Base-by-base conservation (phyloP, 2,888 invertebrate species). In the Petrolisthes cinctipes region DNA sequence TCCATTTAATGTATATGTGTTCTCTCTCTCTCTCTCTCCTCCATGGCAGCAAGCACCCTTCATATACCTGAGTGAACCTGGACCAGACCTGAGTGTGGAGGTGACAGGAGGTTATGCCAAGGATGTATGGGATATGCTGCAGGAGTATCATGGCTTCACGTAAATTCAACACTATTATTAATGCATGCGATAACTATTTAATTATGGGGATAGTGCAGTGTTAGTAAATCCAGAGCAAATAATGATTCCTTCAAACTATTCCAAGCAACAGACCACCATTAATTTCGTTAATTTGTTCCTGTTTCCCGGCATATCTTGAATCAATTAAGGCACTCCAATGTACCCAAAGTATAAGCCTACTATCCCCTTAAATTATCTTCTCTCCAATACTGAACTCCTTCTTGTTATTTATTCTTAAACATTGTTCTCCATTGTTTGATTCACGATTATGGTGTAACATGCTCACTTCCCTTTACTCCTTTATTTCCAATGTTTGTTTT, bases 121-220 rank as follows among this genome's bases (percentile, higher is more conserved):
- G 54, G 85, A 88, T 17, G 85, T 85, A 7, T 88, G 88, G 88
- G 75, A 88, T 61, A 51, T 56, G 5, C 76, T 88, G 14, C 85
- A 88, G 56, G 88, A 88, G 17, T 80, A 56, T 11, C 81, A 66
- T 53, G 84, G 84, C 37, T 88, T 88, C 56, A 88, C 84, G 88
- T 88, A 76, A 51, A 75, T 71, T 17, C 51, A 11, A 5, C 23
- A 54, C 37, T 9, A 4, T 7, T 57, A 23, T 53, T 23, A 20
- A 54, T 61, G 17, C 23, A 20, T 66, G 37, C 57, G 37, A 37
- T 37, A 37, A 37, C 37, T 37, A 37, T 37, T 37, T 37, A 17
- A 4, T 68, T 68, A 17, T 0, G 14, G 17, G 14, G 4, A 17
- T n/a, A 4, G 17, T 68, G 17, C n/a, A 14, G 37, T 37, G 37